These are phyloP conservation scores for Scarus forsteni DNA, from an alignment of 2,797 vertebrate species.

Conservation along the genomic window DNA sequence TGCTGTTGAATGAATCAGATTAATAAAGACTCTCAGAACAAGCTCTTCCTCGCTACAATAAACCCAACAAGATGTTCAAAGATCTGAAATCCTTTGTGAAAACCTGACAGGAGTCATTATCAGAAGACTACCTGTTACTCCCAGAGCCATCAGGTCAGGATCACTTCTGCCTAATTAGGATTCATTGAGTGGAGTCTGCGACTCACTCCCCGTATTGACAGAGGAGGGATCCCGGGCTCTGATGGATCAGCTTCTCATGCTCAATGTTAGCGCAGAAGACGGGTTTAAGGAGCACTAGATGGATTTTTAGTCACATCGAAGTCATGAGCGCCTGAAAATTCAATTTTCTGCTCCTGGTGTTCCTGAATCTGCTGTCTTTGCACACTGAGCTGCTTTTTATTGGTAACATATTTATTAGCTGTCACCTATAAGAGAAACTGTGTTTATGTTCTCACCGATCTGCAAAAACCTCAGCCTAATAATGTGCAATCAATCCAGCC, in stretches of 20 bases:
- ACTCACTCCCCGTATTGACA: slow-evolving; percentile 27
- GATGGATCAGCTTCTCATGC: slow-evolving; percentile 28
- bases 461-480: slow-evolving; percentile 32
- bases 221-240: slow-evolving; percentile 31
- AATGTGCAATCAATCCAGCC: neutral
- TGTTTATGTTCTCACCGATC: slow-evolving; percentile 14
- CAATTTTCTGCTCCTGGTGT: slow-evolving; percentile 23
- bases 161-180: slow-evolving; percentile 36
- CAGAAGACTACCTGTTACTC: neutral
- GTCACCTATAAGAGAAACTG: neutral
- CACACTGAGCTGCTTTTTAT: slow-evolving; percentile 47
- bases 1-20: neutral
- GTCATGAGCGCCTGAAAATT: slow-evolving; percentile 30
- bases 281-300: slow-evolving; percentile 32
- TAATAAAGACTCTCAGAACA: neutral
- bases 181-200: slow-evolving; percentile 4
- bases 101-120: slow-evolving; percentile 10
- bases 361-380: slow-evolving; percentile 30
- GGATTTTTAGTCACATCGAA: slow-evolving; percentile 45
- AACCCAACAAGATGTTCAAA: neutral
- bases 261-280: slow-evolving; percentile 19
- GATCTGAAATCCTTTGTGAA: slow-evolving; percentile 2
- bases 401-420: slow-evolving; percentile 13
- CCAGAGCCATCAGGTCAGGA: slow-evolving; percentile 18
- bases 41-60: neutral